Percentiles rank a stretch among this genome's conserved stretches.
Conservation (phyloP, 2,113 vertebrate genomes). For the Urocolius indicus region DNA sequence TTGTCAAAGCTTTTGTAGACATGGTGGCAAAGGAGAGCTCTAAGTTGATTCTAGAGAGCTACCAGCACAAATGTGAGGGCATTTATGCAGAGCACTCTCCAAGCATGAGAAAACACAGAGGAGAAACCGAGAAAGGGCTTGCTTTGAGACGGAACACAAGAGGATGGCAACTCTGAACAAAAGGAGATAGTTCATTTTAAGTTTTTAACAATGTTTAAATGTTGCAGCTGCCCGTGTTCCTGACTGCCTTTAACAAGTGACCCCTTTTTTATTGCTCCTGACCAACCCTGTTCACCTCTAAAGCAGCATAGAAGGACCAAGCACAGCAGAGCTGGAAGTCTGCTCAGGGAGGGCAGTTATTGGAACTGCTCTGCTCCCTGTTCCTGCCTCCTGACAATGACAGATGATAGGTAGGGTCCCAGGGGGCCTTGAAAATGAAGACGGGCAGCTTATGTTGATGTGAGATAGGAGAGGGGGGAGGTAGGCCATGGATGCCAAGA, state of each 20-base stretch:
- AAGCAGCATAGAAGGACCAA: not conserved
- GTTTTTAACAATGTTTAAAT: not conserved
- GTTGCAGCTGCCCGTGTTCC: not conserved
- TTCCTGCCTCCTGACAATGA: slow-evolving; percentile 44
- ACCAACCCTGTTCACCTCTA: not conserved
- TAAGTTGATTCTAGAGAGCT: not conserved
- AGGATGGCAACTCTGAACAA: not conserved
- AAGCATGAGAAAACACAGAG: not conserved
- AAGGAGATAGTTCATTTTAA: not conserved
- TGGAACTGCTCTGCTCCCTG: not conserved
- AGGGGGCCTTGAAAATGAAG: slow-evolving; percentile 28
- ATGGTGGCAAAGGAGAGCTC: not conserved
- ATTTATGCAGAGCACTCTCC: not conserved
- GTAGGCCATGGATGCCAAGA: not conserved
- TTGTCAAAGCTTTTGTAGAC: not conserved
- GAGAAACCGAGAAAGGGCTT: not conserved
- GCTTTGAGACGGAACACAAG: not conserved
- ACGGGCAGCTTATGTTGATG: slow-evolving; percentile 55
- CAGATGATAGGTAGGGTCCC: slow-evolving; percentile 21
- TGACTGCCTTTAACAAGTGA: not conserved
- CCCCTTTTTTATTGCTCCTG: not conserved
- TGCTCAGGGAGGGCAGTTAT: not conserved
- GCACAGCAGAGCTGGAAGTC: not conserved
- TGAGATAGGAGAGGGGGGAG: not conserved
- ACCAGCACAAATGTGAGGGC: not conserved